Base-by-base conservation (phyloP, 2,113 vertebrate genomes). In the Typhlomys cinereus region DNA sequence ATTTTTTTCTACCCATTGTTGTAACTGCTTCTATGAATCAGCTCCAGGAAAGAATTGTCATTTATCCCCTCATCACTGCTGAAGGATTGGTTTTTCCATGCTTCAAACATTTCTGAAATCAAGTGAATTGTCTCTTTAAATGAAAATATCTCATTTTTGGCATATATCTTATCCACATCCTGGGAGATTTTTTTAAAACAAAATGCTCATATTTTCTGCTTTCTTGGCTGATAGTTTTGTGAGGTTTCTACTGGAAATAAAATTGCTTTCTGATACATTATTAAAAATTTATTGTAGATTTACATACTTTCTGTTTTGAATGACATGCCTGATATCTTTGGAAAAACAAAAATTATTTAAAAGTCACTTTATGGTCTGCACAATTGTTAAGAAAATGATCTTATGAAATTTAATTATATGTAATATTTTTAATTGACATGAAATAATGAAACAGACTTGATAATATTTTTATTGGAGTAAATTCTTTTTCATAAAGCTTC, bases 21-120 rank as follows among this genome's bases (percentile, higher is more conserved):
- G 74, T 73, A 93, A 76, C 71, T 52, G 21, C 50, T 66, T 92
- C 75, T 87, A 46, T 91, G 66, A 82, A 27, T 97, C 75, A 84
- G 3, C 29, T 91, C 23, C 78, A 75, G 48, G 46, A 79, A 87
- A 87, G 21, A 80, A 86, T 62, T 39, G 44, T 87, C 70, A 66
- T 89, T 66, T 80, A 92, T 84, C 41, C 13, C 15, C 1, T 90
- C 46, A 74, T 76, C 27, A 20, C 48, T 79, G 61, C 50, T 76
- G 79, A 85, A 75, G 54, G 41, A 46, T 87, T 50, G 59, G 78
- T 88, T 80, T 62, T 66, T 41, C 54, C 27, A 50, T 17, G 18
- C 46, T 71, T 11, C 50, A 71, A 76, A 61, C 7, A 50, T 61
- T 86, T 69, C 71, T 86, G 54, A 69, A 92, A 18, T 46, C 94